These are phyloP conservation scores for Venturia canescens DNA, from an alignment of 1,140 invertebrate genomes.

Conservation along the genomic window DNA sequence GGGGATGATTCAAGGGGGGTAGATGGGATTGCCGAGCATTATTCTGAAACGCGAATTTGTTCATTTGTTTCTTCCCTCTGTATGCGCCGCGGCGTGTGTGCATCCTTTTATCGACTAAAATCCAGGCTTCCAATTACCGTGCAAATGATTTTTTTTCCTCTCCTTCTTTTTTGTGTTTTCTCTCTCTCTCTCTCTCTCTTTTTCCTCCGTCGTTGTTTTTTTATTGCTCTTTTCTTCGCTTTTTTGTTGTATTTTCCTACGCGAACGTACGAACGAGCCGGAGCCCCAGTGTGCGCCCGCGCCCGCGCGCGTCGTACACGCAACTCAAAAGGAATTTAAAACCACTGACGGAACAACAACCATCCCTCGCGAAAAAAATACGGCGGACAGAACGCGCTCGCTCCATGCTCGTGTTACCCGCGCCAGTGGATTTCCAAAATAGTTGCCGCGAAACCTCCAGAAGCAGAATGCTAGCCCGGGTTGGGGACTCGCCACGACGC, in stretches of 20 bases:
- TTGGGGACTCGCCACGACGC: background rate
- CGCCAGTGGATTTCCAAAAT: slow-evolving; percentile 50
- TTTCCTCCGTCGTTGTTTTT: slow-evolving; percentile 52
- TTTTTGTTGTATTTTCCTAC: slow-evolving; percentile 44
- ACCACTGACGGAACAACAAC: slow-evolving; percentile 64
- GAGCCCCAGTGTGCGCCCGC: slow-evolving; percentile 53
- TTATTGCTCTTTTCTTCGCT: slow-evolving; percentile 48
- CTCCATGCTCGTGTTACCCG: slow-evolving; percentile 59
- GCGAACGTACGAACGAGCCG: slow-evolving; percentile 28
- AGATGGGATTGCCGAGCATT: slow-evolving; percentile 77
- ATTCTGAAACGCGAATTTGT: slow-evolving; percentile 78
- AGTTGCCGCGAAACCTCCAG: slow-evolving; percentile 34
- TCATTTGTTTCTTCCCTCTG: slow-evolving; percentile 78
- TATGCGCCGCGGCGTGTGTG: slow-evolving; percentile 74
- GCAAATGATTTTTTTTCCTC: slow-evolving; percentile 76
- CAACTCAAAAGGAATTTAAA: slow-evolving; percentile 76
- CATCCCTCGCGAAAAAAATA: slow-evolving; percentile 49
- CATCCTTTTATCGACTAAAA: slow-evolving; percentile 78
- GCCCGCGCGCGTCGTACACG: slow-evolving; percentile 59
- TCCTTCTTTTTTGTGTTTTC: slow-evolving; percentile 71
- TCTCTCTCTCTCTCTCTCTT: slow-evolving; percentile 65
- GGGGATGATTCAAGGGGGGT: slow-evolving; percentile 52
- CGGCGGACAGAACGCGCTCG: slow-evolving; percentile 49
- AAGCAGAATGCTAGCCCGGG: background rate
- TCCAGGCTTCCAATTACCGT: slow-evolving; percentile 78